These are phyloP conservation scores for Pseudococcus longispinus DNA, from an alignment of 2,888 invertebrate species.

Conservation along the genomic window DNA sequence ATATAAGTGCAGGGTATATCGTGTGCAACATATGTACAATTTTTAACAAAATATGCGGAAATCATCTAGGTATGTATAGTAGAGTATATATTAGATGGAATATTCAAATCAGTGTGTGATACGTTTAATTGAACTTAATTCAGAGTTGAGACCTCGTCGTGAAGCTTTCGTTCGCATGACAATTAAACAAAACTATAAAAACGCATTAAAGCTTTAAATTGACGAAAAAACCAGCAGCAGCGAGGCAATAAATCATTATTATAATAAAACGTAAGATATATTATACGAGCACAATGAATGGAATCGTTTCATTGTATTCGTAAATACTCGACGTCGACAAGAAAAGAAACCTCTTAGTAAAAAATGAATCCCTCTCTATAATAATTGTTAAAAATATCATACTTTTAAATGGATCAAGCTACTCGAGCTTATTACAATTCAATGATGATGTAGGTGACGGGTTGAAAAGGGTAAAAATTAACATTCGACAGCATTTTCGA, in stretches of 20 bases:
- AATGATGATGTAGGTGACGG: neutral
- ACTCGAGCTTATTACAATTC: neutral
- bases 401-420: neutral
- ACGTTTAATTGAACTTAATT: constrained; percentile 33
- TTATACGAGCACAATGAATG: neutral
- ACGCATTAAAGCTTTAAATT: constrained; percentile 23
- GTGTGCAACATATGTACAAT: neutral
- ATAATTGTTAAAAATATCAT: neutral
- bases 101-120: neutral
- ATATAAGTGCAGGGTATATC: too few relatives aligned
- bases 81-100: neutral
- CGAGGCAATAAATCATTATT: constrained; percentile 36
- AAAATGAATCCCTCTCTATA: constrained; percentile 14
- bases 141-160: neutral
- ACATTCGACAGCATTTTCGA: neutral
- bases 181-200: constrained; percentile 35
- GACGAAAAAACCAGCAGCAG: neutral
- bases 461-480: constrained; percentile 4
- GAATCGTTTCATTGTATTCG: constrained; percentile 35
- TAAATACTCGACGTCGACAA: constrained; percentile 22
- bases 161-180: constrained; percentile 10
- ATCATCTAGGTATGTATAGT: neutral
- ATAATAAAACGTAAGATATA: constrained; percentile 19
- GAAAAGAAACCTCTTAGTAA: constrained; percentile 7
- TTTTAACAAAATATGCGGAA: too few relatives aligned